Percentiles rank a stretch among this genome's conserved stretches.
Evolutionary conservation across 2,797 vertebrate genomes (phyloP).

Genomic region (Gallinago stenura): DNA sequence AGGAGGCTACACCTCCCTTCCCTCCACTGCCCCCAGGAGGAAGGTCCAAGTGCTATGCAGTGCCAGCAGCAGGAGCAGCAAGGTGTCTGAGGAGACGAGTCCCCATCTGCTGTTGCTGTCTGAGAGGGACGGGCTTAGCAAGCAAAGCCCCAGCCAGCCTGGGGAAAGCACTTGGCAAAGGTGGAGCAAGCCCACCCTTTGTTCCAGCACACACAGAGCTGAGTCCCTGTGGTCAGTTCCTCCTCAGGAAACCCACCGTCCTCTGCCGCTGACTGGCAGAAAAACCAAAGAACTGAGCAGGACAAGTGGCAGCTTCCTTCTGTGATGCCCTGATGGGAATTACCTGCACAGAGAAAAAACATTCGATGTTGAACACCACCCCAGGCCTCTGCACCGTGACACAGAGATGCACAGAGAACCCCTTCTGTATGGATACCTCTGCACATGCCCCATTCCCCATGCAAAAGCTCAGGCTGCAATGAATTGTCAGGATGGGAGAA

Average conservation of each 20-base stretch:
- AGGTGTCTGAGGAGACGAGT: not conserved
- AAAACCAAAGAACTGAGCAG: not conserved
- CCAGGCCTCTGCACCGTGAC: not conserved
- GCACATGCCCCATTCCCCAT: not conserved
- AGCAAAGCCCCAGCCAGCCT: not conserved
- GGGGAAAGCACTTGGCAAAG: not conserved
- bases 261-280: not conserved
- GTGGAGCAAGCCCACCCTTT: not conserved
- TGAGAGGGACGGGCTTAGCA: not conserved
- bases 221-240: not conserved
- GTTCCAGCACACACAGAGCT: fast-evolving
- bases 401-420: not conserved
- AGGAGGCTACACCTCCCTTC: not conserved
- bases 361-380: not conserved
- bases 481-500: not conserved
- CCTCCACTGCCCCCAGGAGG: not conserved
- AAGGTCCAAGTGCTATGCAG: not conserved
- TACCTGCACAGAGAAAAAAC: not conserved
- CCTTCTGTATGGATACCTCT: not conserved
- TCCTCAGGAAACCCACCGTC: not conserved
- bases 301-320: not conserved
- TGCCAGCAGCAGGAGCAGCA: not conserved
- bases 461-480: not conserved
- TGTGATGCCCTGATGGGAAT: not conserved
- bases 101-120: not conserved